A percentile compares a stretch with the other conserved stretches of the same genome.
phyloP scores from a whole-genome alignment of 1,140 invertebrate genomes.

The Magallana angulata region DNA sequence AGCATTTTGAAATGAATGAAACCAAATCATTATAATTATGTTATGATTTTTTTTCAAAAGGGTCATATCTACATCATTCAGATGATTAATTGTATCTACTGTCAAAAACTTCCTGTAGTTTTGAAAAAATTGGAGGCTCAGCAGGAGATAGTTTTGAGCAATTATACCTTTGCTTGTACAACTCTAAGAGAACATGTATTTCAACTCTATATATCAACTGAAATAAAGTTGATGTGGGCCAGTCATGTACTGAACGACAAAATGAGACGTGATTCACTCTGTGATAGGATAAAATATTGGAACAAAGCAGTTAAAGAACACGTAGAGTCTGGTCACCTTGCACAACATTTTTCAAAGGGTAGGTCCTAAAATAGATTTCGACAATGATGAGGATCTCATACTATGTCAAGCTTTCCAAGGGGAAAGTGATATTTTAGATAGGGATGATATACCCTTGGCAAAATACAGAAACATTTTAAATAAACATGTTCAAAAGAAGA shows the following conservation, averaged over 20 bases:
- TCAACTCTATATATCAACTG: not conserved
- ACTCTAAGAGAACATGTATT: not conserved
- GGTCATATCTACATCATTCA: not conserved
- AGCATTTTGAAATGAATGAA: no score
- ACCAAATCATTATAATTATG: no score
- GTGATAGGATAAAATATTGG: slow-evolving; percentile 2
- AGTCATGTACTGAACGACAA: not conserved
- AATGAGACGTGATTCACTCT: not conserved
- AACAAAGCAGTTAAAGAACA: slow-evolving; percentile 8
- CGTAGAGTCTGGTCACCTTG: not conserved
- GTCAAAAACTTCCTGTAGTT: not conserved
- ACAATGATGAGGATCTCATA: not conserved
- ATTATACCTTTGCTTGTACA: not conserved
- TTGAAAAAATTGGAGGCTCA: not conserved
- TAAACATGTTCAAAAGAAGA: not conserved
- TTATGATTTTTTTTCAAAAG: no score
- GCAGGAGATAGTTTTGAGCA: not conserved
- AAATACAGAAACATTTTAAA: no score
- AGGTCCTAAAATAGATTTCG: not conserved
- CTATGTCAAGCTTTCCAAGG: not conserved
- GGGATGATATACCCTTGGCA: no score
- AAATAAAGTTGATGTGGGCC: not conserved
- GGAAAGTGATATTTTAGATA: no score
- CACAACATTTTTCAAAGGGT: not conserved
- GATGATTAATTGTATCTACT: not conserved